Evolutionary conservation across 2,888 invertebrate species (phyloP).

Genomic region (Apeira syringaria): DNA sequence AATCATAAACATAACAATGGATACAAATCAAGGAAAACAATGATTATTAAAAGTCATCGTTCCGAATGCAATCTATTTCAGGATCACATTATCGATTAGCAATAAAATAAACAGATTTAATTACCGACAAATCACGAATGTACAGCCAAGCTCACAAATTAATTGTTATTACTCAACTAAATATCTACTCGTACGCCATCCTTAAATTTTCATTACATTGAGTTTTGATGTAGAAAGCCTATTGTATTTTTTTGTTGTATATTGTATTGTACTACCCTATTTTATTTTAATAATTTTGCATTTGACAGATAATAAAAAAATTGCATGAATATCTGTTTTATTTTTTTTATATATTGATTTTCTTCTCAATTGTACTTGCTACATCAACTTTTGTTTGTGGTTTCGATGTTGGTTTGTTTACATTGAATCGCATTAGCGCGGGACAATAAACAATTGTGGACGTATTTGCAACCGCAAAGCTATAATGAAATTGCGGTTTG

Average conservation of each 20-base stretch:
- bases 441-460: slow-evolving; percentile 37
- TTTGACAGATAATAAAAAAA: too few species aligned
- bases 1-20: too few species aligned
- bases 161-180: too few species aligned
- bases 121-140: slow-evolving; percentile 24
- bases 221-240: too few species aligned
- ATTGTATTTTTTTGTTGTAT: too few species aligned
- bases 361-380: slow-evolving; percentile 14
- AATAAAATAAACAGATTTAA: slow-evolving; percentile 31
- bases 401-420: slow-evolving; percentile 24
- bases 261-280: too few species aligned
- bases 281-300: too few species aligned
- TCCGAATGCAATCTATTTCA: slow-evolving; percentile 11
- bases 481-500: slow-evolving; percentile 24
- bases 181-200: too few species aligned
- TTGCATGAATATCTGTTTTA: too few species aligned
- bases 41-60: background rate
- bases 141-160: slow-evolving; percentile 10
- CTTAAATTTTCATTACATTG: too few species aligned
- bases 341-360: too few species aligned
- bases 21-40: too few species aligned
- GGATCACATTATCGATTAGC: slow-evolving; percentile 15
- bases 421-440: slow-evolving; percentile 27
- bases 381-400: background rate
- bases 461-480: slow-evolving; percentile 23